These are phyloP conservation scores for Patagioenas fasciata DNA, from an alignment of 2,113 vertebrate species.

Conservation along the genomic window DNA sequence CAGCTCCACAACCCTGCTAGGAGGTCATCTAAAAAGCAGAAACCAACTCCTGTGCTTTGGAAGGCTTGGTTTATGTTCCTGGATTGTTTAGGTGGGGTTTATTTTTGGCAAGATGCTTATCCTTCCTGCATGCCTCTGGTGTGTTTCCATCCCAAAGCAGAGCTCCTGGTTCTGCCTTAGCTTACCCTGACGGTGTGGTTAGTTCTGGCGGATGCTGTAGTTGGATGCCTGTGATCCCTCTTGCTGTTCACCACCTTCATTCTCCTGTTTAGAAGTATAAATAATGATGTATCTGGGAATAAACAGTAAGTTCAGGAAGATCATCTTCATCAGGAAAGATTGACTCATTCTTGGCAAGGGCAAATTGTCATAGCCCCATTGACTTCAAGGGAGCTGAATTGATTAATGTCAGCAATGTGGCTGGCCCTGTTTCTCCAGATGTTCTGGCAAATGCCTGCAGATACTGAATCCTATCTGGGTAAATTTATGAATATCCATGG, in stretches of 20 bases:
- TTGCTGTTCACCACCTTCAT: neutral
- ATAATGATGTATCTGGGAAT: neutral
- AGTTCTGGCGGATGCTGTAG: neutral
- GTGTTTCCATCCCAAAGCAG: neutral
- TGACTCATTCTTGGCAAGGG: conserved; percentile 29
- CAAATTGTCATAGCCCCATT: neutral
- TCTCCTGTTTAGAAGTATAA: neutral
- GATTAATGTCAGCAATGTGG: neutral
- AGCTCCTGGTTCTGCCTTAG: neutral
- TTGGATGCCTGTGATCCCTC: neutral
- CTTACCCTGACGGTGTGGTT: neutral
- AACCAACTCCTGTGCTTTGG: neutral
- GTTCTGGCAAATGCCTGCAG: neutral
- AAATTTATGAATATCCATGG: neutral
- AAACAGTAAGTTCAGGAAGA: neutral
- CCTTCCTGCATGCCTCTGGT: neutral
- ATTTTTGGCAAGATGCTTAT: neutral
- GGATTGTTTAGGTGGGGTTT: neutral
- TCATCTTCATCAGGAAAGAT: neutral
- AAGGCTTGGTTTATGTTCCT: neutral
- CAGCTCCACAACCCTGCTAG: neutral
- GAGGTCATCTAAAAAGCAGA: neutral
- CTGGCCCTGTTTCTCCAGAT: conserved; percentile 36
- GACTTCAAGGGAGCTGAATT: neutral
- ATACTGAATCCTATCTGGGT: conserved; percentile 1